A percentile compares a stretch with the other conserved stretches of the same genome.
phyloP scores from a whole-genome alignment of 2,888 invertebrate species.

The Heteromyza rotundicornis region DNA sequence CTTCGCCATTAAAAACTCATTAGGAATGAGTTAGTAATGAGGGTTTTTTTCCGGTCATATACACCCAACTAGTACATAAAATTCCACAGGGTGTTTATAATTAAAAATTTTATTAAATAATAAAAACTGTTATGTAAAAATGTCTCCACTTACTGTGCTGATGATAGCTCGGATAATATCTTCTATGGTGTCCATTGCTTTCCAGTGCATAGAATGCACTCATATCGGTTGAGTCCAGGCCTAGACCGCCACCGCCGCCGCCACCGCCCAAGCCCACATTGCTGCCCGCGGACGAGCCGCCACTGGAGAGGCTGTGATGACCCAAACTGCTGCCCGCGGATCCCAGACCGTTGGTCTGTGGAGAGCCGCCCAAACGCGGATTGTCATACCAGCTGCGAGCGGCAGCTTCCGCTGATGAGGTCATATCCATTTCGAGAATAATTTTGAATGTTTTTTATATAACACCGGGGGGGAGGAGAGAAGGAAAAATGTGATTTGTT shows the following conservation, averaged over 20 bases:
- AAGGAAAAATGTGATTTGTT: constrained; percentile 27
- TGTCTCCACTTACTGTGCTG: constrained; percentile 59
- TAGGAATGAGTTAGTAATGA: constrained; percentile 34
- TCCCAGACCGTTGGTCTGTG: constrained; percentile 58
- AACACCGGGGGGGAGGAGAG: constrained; percentile 40
- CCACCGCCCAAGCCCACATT: constrained; percentile 50
- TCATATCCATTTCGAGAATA: constrained; percentile 64
- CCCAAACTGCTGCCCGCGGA: constrained; percentile 54
- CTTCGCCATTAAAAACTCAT: constrained; percentile 54
- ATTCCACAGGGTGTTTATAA: no score
- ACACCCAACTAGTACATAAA: not conserved
- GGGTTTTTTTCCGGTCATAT: no score
- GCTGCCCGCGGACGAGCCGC: constrained; percentile 56
- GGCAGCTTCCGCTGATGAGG: constrained; percentile 64
- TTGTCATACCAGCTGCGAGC: constrained; percentile 64
- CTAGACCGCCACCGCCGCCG: constrained; percentile 48
- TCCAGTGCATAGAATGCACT: constrained; percentile 63
- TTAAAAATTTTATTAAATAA: no score
- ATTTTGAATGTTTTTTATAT: constrained; percentile 59
- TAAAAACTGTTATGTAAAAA: no score
- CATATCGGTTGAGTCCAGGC: constrained; percentile 62
- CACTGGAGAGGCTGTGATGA: constrained; percentile 57
- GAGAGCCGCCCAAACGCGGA: constrained; percentile 62
- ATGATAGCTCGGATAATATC: constrained; percentile 63
- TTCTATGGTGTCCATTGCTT: constrained; percentile 62